phyloP scores from a whole-genome alignment of 2,113 vertebrate species.

The Ammodramus savannarum region DNA sequence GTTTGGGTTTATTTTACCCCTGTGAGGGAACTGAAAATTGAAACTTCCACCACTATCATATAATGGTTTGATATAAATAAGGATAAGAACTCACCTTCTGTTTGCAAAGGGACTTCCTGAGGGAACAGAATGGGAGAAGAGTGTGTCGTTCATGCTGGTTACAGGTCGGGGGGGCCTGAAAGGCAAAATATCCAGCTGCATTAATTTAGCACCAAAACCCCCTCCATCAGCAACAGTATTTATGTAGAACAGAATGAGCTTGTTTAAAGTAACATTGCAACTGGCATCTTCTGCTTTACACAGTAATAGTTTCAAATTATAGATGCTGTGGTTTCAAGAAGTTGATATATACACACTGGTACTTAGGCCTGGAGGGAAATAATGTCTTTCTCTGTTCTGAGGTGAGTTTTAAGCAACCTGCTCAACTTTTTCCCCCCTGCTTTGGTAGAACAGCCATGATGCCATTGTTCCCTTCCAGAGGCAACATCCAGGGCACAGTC shows the following conservation, averaged over 20 bases:
- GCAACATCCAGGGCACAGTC: background rate
- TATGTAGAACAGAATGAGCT: background rate
- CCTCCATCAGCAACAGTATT: background rate
- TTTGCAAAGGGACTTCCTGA: conserved; percentile 97
- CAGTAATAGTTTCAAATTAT: background rate
- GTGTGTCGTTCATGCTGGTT: conserved; percentile 89
- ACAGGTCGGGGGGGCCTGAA: conserved; percentile 94
- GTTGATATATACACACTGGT: background rate
- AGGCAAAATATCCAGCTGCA: background rate
- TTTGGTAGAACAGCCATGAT: background rate
- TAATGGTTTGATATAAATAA: background rate
- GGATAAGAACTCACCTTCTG: conserved; percentile 86
- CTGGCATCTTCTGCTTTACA: background rate
- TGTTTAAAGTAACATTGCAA: background rate
- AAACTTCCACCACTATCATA: background rate
- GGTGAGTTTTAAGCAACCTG: background rate
- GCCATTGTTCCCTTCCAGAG: background rate
- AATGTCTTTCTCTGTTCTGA: background rate
- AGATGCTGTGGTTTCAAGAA: background rate
- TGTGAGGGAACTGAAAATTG: background rate
- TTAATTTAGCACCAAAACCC: background rate
- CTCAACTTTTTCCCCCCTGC: rapidly evolving
- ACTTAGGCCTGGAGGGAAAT: background rate
- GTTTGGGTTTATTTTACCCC: background rate
- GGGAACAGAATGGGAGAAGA: conserved; percentile 95